Conservation (phyloP, 2,797 vertebrate species). For the Enteromius thamalakanensis region DNA sequence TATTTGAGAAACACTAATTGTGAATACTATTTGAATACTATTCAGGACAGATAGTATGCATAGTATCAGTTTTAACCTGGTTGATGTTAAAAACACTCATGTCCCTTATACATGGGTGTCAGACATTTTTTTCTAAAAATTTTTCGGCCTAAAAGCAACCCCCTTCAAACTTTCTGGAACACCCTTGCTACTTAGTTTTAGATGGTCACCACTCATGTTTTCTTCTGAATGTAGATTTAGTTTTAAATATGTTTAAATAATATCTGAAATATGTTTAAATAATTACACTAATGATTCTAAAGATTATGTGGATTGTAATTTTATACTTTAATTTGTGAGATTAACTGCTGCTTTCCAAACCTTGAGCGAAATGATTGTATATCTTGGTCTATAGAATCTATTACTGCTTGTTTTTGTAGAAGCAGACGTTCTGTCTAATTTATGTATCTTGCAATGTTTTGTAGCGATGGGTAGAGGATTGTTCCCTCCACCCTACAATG, state of each 20-base stretch:
- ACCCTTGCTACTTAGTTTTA: neutral
- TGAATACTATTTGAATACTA: neutral
- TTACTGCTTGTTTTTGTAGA: slow-evolving; percentile 42
- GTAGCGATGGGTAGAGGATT: slow-evolving; percentile 15
- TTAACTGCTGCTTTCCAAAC: slow-evolving; percentile 9
- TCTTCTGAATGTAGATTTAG: neutral
- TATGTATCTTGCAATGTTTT: slow-evolving; percentile 27
- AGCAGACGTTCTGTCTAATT: slow-evolving; percentile 35
- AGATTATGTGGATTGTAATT: slow-evolving; percentile 5
- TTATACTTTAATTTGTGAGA: slow-evolving; percentile 12
- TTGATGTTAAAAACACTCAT: neutral
- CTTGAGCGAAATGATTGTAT: slow-evolving; percentile 34
- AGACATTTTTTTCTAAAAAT: neutral
- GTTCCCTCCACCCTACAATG: slow-evolving; percentile 37
- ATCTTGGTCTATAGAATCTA: slow-evolving; percentile 24
- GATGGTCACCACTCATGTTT: neutral
- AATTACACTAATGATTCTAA: slow-evolving; percentile 8
- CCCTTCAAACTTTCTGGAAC: neutral
- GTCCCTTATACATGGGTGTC: neutral
- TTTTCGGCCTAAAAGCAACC: neutral
- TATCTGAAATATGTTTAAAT: slow-evolving; percentile 24
- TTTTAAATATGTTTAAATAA: slow-evolving; percentile 1
- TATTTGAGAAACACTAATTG: neutral
- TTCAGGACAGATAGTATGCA: neutral
- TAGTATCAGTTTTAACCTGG: neutral